phyloP scores from a whole-genome alignment of 2,797 vertebrate genomes.

The Oryzias dopingdopingensis region DNA sequence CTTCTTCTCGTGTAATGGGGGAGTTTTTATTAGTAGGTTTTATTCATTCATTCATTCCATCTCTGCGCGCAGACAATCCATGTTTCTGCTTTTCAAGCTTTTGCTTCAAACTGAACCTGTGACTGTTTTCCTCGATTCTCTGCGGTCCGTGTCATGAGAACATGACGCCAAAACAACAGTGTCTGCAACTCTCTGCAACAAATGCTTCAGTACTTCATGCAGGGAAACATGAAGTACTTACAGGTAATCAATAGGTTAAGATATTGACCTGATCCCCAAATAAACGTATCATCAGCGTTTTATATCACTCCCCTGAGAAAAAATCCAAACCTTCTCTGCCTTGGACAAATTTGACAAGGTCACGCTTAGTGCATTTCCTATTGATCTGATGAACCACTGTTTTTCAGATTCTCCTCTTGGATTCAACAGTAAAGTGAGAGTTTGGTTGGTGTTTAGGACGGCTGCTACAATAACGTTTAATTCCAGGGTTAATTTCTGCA shows the following conservation, averaged over 20 bases:
- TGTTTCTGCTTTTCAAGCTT: no score
- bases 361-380: conserved; percentile 23
- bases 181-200: conserved; percentile 3
- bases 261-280: conserved; percentile 18
- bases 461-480: conserved; percentile 47
- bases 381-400: conserved; percentile 33
- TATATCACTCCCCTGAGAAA: conserved; percentile 22
- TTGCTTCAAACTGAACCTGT: no score
- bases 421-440: conserved; percentile 32
- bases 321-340: not conserved
- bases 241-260: conserved; percentile 35
- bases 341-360: conserved; percentile 41
- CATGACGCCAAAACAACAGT: not conserved
- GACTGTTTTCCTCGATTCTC: not conserved
- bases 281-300: conserved; percentile 33
- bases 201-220: no score
- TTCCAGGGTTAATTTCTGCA: conserved; percentile 39
- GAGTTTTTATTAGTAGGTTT: no score
- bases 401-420: conserved; percentile 38
- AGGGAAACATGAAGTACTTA: not conserved
- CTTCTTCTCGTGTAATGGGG: no score
- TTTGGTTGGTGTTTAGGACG: conserved; percentile 49
- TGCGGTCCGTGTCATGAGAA: not conserved
- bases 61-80: no score
- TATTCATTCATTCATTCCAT: no score